Evolutionary conservation across 2,113 vertebrate species (phyloP), one percentile per base, ranked within the genome.

Genomic region (Apistogramma diplotaenia): DNA sequence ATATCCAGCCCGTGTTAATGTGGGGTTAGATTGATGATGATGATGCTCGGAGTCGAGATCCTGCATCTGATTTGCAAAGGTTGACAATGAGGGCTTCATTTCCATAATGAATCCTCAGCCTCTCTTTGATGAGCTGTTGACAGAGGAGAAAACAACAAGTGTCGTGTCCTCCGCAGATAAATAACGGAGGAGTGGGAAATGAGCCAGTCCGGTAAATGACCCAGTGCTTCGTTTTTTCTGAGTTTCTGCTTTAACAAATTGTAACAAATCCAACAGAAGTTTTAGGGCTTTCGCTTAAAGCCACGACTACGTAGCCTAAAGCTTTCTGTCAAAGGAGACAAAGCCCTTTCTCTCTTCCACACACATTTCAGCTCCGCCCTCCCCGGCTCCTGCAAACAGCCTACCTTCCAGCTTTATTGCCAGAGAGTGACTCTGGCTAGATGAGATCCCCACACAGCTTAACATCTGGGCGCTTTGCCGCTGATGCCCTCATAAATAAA

Each of bases 401-500:
- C 89, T 74, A 83, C 88, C 89, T 89, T 78, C 79, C 33, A 84
- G 89, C 88, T 93, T 93, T 94, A 94, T 91, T 82, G 91, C 92
- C 89, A 91, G 76, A 88, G 81, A 83, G 81, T 57, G 79, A 93
- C 90, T 92, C 83, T 90, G 91, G 93, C 93, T 90, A 86, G 90
- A 94, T 91, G 92, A 95, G 91, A 94, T 93, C 94, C 92, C 81
- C 91, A 83, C 90, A 91, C 91, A 96, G 94, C 94, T 95, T 94
- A 95, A 95, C 91, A 94, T 95, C 92, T 96, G 95, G 93, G 89
- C 89, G 91, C 93, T 93, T 94, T 90, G 93, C 93, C 85, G 91
- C 94, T 12, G 77, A 92, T 92, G 92, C 91, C 91, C 93, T 96
- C 95, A 96, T 97, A 96, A 97, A 97, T 97, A 94, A 96, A 96